Conservation (phyloP, 2,113 vertebrate genomes). For the Boulengeromyrus knoepffleri region DNA sequence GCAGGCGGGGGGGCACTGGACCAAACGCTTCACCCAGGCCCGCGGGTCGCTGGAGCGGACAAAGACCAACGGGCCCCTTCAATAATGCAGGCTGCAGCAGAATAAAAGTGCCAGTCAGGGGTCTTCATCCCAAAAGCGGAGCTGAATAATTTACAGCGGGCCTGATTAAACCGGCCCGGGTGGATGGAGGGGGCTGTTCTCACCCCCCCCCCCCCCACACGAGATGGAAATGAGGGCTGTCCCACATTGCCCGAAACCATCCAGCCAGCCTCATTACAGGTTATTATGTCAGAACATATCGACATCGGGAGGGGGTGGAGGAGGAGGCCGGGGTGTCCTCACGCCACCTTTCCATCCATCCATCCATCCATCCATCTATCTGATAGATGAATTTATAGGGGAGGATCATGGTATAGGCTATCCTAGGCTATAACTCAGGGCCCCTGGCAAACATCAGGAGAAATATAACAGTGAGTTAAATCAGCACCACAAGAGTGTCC, state of each 20-base stretch:
- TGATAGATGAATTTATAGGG: neutral
- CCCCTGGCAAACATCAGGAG: neutral
- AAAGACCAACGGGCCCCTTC: slow-evolving; percentile 41
- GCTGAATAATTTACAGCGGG: slow-evolving; percentile 62
- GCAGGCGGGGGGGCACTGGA: neutral
- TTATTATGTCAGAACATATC: neutral
- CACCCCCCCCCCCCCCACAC: neutral
- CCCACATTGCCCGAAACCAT: neutral
- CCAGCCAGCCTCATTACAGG: neutral
- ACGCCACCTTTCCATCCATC: neutral
- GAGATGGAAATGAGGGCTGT: neutral
- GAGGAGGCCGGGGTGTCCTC: neutral
- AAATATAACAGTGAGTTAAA: neutral
- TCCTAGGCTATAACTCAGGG: neutral
- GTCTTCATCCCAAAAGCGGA: slow-evolving; percentile 43
- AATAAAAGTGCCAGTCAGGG: slow-evolving; percentile 63
- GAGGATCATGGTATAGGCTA: neutral
- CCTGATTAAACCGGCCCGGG: slow-evolving; percentile 53
- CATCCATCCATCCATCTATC: neutral
- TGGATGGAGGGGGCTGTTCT: neutral
- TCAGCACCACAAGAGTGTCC: neutral
- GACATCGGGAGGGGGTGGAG: neutral
- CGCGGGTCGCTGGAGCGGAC: neutral
- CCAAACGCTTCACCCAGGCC: neutral
- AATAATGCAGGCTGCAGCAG: slow-evolving; percentile 58